phyloP scores from a whole-genome alignment of 2,888 invertebrate genomes.

The Parnassius smintheus region DNA sequence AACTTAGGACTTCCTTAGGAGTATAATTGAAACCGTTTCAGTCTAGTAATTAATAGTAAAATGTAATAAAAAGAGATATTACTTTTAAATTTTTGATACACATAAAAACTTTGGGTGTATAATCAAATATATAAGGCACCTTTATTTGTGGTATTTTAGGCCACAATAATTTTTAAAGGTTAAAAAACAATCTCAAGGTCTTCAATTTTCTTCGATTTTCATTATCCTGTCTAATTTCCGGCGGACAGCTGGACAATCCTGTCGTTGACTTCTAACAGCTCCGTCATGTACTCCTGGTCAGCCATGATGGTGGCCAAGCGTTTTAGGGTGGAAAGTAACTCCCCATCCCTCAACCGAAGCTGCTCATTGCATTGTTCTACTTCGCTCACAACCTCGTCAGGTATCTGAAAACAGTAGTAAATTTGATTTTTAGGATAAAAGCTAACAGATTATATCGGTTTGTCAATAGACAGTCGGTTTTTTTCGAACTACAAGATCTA shows the following conservation, averaged over 20 bases:
- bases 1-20: not conserved
- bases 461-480: no score
- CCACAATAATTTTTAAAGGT: no score
- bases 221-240: conserved; percentile 45
- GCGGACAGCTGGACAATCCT: conserved; percentile 81
- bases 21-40: no score
- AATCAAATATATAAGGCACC: not conserved
- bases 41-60: no score
- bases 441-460: not conserved
- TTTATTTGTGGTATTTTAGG: not conserved
- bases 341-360: conserved; percentile 84
- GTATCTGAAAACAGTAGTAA: conserved; percentile 71
- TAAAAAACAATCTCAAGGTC: no score
- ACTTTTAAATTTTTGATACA: no score
- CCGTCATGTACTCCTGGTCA: conserved; percentile 87
- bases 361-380: conserved; percentile 88
- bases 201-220: no score
- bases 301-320: conserved; percentile 85
- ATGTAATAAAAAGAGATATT: no score
- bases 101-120: no score
- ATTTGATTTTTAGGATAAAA: not conserved
- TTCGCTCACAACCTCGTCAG: conserved; percentile 84
- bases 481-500: no score
- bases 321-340: conserved; percentile 84
- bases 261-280: conserved; percentile 88